Percentiles rank a stretch among this genome's conserved stretches.
These are phyloP conservation scores for Hyphantria cunea DNA, from an alignment of 1,140 invertebrate species.

Conservation along the genomic window DNA sequence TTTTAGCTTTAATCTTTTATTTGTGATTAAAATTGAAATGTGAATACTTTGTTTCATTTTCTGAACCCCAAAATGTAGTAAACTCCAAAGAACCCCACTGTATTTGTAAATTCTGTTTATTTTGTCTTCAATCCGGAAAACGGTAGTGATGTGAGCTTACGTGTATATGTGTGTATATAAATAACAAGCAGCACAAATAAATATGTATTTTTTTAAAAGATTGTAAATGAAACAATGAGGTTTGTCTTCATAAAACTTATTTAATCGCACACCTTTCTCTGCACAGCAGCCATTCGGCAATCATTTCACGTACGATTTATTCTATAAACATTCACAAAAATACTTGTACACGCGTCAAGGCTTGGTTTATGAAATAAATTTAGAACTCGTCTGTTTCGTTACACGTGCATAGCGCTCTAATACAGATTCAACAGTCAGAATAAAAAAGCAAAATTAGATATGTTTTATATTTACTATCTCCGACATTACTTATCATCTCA, in stretches of 20 bases:
- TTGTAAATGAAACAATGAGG: conserved; percentile 1
- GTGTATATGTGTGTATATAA: no score
- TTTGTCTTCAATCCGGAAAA: no score
- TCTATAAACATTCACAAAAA: conserved; percentile 32
- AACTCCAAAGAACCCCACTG: no score
- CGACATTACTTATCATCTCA: background rate
- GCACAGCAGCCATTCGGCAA: conserved; percentile 46
- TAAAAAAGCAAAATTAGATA: conserved; percentile 17
- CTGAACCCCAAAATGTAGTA: no score
- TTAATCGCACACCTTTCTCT: conserved; percentile 43
- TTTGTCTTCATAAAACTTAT: conserved; percentile 46
- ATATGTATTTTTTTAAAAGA: no score
- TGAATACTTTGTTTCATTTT: conserved; percentile 5
- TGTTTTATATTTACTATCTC: conserved; percentile 14
- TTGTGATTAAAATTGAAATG: conserved; percentile 26
- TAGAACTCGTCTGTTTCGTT: background rate
- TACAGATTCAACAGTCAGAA: no score
- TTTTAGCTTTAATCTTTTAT: conserved; percentile 32
- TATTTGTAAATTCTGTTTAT: no score
- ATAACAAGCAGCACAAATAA: no score
- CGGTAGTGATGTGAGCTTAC: no score
- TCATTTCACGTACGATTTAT: conserved; percentile 22
- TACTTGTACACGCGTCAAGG: conserved; percentile 31
- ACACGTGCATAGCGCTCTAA: background rate
- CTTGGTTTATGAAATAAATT: conserved; percentile 30